phyloP scores from a whole-genome alignment of 2,888 invertebrate genomes.

The Agrotis ipsilon region DNA sequence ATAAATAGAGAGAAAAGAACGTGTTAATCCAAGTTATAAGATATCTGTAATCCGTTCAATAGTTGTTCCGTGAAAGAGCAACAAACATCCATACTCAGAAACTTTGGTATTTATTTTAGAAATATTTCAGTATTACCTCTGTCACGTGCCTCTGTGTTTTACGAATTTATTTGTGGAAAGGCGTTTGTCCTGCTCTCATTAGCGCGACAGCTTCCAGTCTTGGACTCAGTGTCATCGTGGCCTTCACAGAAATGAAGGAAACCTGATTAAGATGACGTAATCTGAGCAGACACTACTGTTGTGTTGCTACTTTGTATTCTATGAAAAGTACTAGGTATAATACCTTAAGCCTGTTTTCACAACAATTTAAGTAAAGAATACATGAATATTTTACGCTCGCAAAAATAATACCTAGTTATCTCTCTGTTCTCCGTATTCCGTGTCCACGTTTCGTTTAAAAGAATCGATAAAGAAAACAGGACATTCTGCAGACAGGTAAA shows the following conservation, averaged over 20 bases:
- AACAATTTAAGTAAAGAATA: not conserved
- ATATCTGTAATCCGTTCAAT: too few relatives aligned
- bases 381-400: not conserved
- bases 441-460: not conserved
- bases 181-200: slow-evolving; percentile 2
- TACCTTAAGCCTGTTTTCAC: not conserved
- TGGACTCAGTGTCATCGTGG: slow-evolving; percentile 20
- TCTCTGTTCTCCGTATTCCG: not conserved
- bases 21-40: too few relatives aligned
- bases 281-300: not conserved
- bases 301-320: slow-evolving; percentile 1
- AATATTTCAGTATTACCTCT: too few relatives aligned
- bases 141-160: too few relatives aligned
- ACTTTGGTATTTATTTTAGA: too few relatives aligned
- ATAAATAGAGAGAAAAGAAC: too few relatives aligned
- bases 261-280: slow-evolving; percentile 43
- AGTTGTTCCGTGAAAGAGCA: too few relatives aligned
- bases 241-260: slow-evolving; percentile 43
- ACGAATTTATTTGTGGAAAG: too few relatives aligned
- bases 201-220: slow-evolving; percentile 15
- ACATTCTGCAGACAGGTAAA: too few relatives aligned
- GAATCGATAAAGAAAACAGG: not conserved
- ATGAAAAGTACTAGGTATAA: not conserved
- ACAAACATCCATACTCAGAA: too few relatives aligned
- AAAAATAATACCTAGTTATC: slow-evolving; percentile 6